Base-by-base conservation (phyloP, 2,797 vertebrate genomes). In the Anabas testudineus region DNA sequence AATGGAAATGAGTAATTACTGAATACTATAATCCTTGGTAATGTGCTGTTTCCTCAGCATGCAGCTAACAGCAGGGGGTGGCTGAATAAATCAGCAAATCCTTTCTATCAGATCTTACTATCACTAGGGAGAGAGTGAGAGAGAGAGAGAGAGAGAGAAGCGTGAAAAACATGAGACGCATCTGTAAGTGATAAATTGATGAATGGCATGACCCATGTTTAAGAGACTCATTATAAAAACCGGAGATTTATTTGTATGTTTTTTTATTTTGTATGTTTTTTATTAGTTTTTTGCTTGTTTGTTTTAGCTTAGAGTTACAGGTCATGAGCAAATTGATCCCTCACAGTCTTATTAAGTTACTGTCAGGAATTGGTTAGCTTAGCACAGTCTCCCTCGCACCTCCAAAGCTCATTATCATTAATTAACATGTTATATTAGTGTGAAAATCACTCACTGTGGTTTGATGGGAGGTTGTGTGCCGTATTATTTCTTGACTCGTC, bases 1-100 rank as follows among this genome's bases (percentile, higher is more conserved):
- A 80, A 55, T 71, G 65, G 69, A 43, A 81, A 75, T 71, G 48
- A 74, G 47, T 68, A 58, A 86, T 80, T 82, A 79, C 52, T 1
- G 13, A 16, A 37, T 34, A 61, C 52, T 70, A 60, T 81, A 70
- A 86, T 63, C 83, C 36, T 46, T 43, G 39, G 60, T 78, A 85
- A 83, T 80, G 74, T 71, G 67, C 49, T 72, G 71, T 71, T 81
- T 55, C 76, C 82, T 73, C 67, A 47, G 78, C 58, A 51, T 55
- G 74, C 47, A 14, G 76, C 47, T 54, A 70, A 70, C 71, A 80
- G 71, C 68, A 71, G 80, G 71, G 71, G 62, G 60, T n/a, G 64
- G 61, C 54, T 0, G 51, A 76, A 77, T 71, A 69, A 72, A 86
- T 87, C 74, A 79, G 48, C 63, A 84, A 52, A 42, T 64, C 55